Base-by-base conservation (phyloP, 2,888 invertebrate genomes). In the Cynaeus angustus region DNA sequence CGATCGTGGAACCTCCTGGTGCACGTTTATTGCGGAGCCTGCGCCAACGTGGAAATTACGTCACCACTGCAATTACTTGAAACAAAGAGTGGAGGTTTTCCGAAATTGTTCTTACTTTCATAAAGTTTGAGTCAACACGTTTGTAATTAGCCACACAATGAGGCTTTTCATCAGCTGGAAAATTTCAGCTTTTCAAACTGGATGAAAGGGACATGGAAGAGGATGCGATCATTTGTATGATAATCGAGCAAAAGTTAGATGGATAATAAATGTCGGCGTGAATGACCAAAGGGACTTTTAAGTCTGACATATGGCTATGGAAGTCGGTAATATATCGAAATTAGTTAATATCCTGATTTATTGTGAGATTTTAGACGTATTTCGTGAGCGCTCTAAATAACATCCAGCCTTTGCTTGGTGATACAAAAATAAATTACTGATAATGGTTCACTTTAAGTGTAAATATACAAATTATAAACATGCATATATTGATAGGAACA, bases 21-120 rank as follows among this genome's bases (percentile, higher is more conserved):
- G 73, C 73, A 75, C 73, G 65, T 45, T 43, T 56, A 33, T 67
- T 73, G 68, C 71, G 68, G 74, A 72, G 72, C 64, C 56, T 74
- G 75, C 77, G 75, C 75, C 62, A 50, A 68, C 46, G 58, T 58
- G n/a, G 52, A 30, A n/a, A 66, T 75, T 74, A 77, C 80, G 80
- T 80, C 79, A 79, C 71, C 72, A 73, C 66, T 77, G 78, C 67
- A 67, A 79, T 79, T 78, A 74, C 74, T 71, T 71, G 7, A 75
- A 75, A 77, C 76, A 76, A 74, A 76, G 75, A 75, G 73, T 72
- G 75, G 73, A 78, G 77, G 76, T 76, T 59, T 56, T 55, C 33
- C 26, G 26, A 46, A 46, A 59, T 37, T 48, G 43, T 30, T 41
- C 41, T 13, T 41, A 41, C 41, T 10, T 41, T 46, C 46, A 46